Evolutionary conservation across 2,888 invertebrate species (phyloP).

Genomic region (Drosophila melanosoma): DNA sequence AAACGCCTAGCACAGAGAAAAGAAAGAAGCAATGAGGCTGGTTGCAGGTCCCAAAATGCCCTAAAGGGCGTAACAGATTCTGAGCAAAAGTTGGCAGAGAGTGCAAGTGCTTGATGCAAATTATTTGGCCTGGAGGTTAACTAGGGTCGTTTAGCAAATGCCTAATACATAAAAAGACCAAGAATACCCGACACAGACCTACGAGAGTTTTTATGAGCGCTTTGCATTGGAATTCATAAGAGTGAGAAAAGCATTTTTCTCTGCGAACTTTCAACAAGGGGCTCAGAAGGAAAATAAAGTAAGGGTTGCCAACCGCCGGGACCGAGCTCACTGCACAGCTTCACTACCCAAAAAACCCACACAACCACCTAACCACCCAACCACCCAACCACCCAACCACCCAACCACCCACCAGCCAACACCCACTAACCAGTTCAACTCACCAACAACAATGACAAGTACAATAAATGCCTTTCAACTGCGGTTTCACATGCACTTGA

Average conservation of each 20-base stretch:
- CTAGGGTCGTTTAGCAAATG: slow-evolving; percentile 81
- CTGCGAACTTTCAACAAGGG: slow-evolving; percentile 18
- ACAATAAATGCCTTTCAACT: slow-evolving; percentile 82
- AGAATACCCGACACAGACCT: slow-evolving; percentile 33
- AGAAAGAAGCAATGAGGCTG: not conserved
- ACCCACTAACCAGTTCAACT: slow-evolving; percentile 3
- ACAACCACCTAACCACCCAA: not conserved
- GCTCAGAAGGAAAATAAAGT: not conserved
- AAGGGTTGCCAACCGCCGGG: slow-evolving; percentile 36
- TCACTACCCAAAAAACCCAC: not conserved
- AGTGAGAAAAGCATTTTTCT: slow-evolving; percentile 67
- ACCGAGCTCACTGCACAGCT: slow-evolving; percentile 27
- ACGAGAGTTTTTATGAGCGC: slow-evolving; percentile 66
- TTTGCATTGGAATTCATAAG: slow-evolving; percentile 74
- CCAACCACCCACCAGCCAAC: not conserved
- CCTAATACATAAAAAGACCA: slow-evolving; percentile 69
- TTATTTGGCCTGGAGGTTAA: slow-evolving; percentile 80
- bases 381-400: not conserved
- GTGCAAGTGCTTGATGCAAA: slow-evolving; percentile 80
- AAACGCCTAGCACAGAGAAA: slow-evolving; percentile 25
- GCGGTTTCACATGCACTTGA: slow-evolving; percentile 82
- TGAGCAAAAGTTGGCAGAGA: slow-evolving; percentile 59
- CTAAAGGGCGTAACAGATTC: slow-evolving; percentile 66
- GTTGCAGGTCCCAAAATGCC: slow-evolving; percentile 31
- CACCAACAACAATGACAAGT: slow-evolving; percentile 77